Evolutionary conservation across 2,113 vertebrate genomes (phyloP).

Genomic region (Tenrec ecaudatus): DNA sequence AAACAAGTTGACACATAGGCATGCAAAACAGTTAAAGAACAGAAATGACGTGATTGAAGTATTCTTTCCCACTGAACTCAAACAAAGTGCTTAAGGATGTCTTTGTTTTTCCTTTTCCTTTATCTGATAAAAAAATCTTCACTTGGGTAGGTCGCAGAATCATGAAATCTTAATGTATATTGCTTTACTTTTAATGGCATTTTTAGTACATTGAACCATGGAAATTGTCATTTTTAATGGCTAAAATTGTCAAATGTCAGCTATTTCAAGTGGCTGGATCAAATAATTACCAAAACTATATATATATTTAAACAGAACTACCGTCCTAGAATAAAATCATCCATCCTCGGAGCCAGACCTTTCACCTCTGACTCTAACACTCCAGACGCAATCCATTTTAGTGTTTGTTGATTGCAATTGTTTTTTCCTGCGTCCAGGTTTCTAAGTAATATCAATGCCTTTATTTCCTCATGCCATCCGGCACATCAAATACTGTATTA

Average conservation of each 20-base stretch:
- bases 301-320: background rate
- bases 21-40: background rate
- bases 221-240: background rate
- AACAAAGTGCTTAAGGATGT: background rate
- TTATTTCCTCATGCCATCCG: background rate
- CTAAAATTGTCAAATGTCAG: conserved; percentile 22
- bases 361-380: background rate
- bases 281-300: conserved; percentile 27
- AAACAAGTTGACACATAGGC: background rate
- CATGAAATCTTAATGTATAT: background rate
- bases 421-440: conserved; percentile 40
- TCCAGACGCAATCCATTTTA: background rate
- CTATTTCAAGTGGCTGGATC: conserved; percentile 12
- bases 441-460: conserved; percentile 33
- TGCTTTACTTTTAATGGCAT: background rate
- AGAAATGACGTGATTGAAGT: background rate
- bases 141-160: conserved; percentile 30
- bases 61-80: background rate
- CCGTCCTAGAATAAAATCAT: conserved; percentile 12
- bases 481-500: background rate
- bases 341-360: background rate
- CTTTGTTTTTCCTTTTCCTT: conserved; percentile 11
- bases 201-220: background rate
- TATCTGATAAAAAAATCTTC: conserved; percentile 10
- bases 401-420: background rate